Evolutionary conservation across 2,888 invertebrate genomes (phyloP), one percentile per base, ranked within the genome.

Genomic region (Argyresthia albistria): DNA sequence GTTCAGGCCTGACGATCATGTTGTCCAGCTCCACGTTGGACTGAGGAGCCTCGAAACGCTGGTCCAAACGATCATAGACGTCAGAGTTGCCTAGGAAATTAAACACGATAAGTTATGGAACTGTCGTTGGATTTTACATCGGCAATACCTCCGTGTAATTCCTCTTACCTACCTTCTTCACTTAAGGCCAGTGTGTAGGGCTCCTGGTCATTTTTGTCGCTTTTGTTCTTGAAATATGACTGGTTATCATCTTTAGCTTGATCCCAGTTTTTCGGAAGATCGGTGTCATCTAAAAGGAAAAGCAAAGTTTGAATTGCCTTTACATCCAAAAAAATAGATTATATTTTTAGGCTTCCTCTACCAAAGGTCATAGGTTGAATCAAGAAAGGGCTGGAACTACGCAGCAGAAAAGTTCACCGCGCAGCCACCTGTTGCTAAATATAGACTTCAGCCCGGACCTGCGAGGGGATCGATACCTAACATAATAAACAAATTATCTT

Each of bases 1-100:
- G 61, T 64, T 91, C 90, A 9, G 90, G 89, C 60, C 91, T 88
- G 80, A 91, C 83, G 54, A 91, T 89, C 46, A 91, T 89, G 63
- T 91, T 91, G 64, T 91, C 90, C 39, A 90, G 69, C 57, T 82
- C 84, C 8, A 80, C 80, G 50, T 70, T 82, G 0, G 80, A 67
- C 55, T 78, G 76, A 1, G 77, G 70, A 14, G 76, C 66, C 55
- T 84, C 82, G 59, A 73, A 83, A 43, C 80, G 73, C 56, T 81
- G 84, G 52, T 83, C 83, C 37, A 80, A 71, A 54, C 80, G 83
- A 54, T 84, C 87, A 58, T 73, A 87, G 8, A 77, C 81, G 59
- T 87, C 86, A 1, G 74, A 69, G 61, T 83, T 84, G 35, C 86
- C 87, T 87, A 70, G 25, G 70, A 75, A 37, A 45, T 1, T 4